Evolutionary conservation across 30 jellyfish, hydroid and myxozoan genomes (phyloP).

Genomic region (Chrysaora quinquecirrha): DNA sequence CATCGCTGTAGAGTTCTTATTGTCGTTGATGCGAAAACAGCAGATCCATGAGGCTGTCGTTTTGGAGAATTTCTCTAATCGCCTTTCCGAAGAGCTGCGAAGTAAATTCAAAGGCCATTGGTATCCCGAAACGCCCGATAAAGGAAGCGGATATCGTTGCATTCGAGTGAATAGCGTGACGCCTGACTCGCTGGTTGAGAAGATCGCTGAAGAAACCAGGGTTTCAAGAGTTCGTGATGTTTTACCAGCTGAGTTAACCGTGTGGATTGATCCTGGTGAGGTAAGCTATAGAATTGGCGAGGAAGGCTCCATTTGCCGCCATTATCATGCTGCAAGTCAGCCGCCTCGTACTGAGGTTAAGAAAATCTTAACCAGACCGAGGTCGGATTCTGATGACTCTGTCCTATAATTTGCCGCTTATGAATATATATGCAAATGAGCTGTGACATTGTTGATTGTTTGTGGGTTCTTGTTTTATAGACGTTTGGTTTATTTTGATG

Average conservation of each 20-base stretch:
- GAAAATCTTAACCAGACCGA: slow-evolving; percentile 66
- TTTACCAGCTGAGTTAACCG: slow-evolving; percentile 86
- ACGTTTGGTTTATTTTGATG: not conserved
- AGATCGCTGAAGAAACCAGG: slow-evolving; percentile 77
- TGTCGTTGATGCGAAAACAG: slow-evolving; percentile 52
- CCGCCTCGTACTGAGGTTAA: slow-evolving; percentile 74
- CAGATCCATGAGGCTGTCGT: slow-evolving; percentile 49
- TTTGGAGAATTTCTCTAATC: slow-evolving; percentile 67
- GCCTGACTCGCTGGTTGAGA: slow-evolving; percentile 76
- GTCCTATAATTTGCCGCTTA: too few relatives aligned
- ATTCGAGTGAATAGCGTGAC: slow-evolving; percentile 81
- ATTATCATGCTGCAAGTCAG: slow-evolving; percentile 53
- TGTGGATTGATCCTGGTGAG: slow-evolving; percentile 96
- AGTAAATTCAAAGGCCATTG: slow-evolving; percentile 78
- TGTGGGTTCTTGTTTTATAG: not conserved
- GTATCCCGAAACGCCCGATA: slow-evolving; percentile 91
- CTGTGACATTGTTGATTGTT: too few relatives aligned
- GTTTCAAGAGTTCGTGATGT: slow-evolving; percentile 52
- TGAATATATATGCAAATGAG: too few relatives aligned
- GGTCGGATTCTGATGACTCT: slow-evolving; percentile 65
- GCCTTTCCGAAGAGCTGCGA: slow-evolving; percentile 60
- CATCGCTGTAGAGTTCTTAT: slow-evolving; percentile 43
- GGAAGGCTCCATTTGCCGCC: slow-evolving; percentile 91
- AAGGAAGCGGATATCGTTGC: slow-evolving; percentile 94
- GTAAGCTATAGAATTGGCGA: slow-evolving; percentile 93